phyloP scores from a whole-genome alignment of 2,797 vertebrate species.

The Sebastes hubbsi region DNA sequence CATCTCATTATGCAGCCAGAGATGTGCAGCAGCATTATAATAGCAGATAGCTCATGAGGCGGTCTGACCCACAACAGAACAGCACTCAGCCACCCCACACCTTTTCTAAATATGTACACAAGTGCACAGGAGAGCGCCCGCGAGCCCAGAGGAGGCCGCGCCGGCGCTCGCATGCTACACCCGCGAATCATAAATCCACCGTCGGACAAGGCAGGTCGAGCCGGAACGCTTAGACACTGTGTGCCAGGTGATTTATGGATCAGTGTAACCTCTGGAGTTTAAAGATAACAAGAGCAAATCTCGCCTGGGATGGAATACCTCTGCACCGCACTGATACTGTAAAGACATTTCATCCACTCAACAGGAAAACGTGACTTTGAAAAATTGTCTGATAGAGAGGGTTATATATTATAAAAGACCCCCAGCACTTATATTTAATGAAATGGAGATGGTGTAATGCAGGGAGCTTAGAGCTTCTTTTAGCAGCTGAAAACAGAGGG shows the following conservation, averaged over 20 bases:
- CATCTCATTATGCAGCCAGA: conserved; percentile 37
- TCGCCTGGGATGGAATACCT: conserved; percentile 67
- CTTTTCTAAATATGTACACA: conserved; percentile 76
- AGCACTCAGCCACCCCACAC: conserved; percentile 57
- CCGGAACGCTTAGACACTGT: conserved; percentile 56
- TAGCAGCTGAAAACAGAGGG: conserved; percentile 49
- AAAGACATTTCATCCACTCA: conserved; percentile 62
- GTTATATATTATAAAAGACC: conserved; percentile 39
- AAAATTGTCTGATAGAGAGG: conserved; percentile 32
- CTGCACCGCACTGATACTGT: conserved; percentile 52
- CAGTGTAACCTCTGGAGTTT: conserved; percentile 72
- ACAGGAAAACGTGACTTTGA: conserved; percentile 20
- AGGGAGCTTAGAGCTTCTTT: conserved; percentile 35
- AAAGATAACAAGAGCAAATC: conserved; percentile 79
- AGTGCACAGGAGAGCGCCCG: conserved; percentile 62
- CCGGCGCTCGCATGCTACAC: conserved; percentile 37
- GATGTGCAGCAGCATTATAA: conserved; percentile 50
- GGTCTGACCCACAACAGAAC: conserved; percentile 47
- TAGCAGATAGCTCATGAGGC: conserved; percentile 36
- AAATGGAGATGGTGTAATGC: conserved; percentile 30
- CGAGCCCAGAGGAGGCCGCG: conserved; percentile 46
- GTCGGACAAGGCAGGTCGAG: conserved; percentile 58
- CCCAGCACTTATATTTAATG: conserved; percentile 30
- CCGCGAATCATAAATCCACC: conserved; percentile 67
- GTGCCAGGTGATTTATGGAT: conserved; percentile 75